A percentile compares a stretch with the other conserved stretches of the same genome.
Evolutionary conservation across 2,888 invertebrate species (phyloP).

Genomic region (Mycalesis mineus): DNA sequence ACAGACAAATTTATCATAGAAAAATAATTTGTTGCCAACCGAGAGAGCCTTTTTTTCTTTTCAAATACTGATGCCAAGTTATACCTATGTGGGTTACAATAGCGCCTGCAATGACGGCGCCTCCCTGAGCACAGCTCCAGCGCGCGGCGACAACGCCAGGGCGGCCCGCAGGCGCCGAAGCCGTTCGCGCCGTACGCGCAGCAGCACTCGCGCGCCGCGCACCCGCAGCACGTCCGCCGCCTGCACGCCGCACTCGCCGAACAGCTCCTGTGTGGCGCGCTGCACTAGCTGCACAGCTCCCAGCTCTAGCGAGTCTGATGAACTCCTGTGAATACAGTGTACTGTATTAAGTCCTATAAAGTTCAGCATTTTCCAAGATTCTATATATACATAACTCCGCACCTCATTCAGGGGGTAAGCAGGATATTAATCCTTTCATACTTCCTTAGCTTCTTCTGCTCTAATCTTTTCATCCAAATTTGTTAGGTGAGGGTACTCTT

Average conservation of each 20-base stretch:
- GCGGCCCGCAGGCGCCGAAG: slow-evolving; percentile 38
- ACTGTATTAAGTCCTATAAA: no score
- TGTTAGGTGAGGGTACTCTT: no score
- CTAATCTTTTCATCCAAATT: no score
- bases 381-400: no score
- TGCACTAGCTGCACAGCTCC: slow-evolving; percentile 36
- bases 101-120: slow-evolving; percentile 42
- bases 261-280: slow-evolving; percentile 34
- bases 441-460: no score
- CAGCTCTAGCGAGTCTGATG: slow-evolving; percentile 29
- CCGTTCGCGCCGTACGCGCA: slow-evolving; percentile 71
- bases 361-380: no score
- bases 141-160: slow-evolving; percentile 33
- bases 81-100: slow-evolving; percentile 24
- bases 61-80: no score
- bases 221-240: slow-evolving; percentile 43
- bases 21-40: no score
- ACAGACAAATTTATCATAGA: no score
- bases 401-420: no score
- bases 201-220: slow-evolving; percentile 42
- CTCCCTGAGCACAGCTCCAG: slow-evolving; percentile 30
- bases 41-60: no score
- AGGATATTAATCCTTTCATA: no score
- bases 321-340: slow-evolving; percentile 23
- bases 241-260: slow-evolving; percentile 42